Conservation (phyloP, 2,113 vertebrate species). For the Potamarius usumacintae region DNA sequence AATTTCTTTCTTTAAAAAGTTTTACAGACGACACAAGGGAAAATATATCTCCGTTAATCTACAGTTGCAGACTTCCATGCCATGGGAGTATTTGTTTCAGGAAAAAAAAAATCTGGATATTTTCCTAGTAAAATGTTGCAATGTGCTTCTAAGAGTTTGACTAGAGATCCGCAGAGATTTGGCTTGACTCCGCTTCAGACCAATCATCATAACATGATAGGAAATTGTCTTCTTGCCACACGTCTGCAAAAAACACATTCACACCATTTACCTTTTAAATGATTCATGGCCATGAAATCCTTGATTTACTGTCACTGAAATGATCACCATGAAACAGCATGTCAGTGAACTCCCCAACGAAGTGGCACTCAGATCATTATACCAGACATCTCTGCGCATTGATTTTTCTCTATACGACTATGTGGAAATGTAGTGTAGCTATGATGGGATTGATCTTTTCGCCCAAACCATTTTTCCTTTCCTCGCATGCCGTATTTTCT, state of each 20-base stretch:
- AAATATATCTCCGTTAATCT: constrained; percentile 7
- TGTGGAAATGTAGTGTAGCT: neutral
- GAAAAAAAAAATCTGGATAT: neutral
- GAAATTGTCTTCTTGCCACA: neutral
- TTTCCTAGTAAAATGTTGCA: constrained; percentile 9
- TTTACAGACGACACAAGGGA: neutral
- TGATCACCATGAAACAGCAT: constrained; percentile 3
- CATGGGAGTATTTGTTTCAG: neutral
- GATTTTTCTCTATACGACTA: neutral
- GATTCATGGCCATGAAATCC: neutral
- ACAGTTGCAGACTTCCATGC: neutral
- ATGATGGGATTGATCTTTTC: constrained; percentile 27
- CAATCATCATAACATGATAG: neutral
- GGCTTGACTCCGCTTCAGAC: neutral
- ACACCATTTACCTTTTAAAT: neutral
- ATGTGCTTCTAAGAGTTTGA: neutral
- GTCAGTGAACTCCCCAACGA: neutral
- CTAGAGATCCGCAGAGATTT: neutral
- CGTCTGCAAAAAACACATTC: neutral
- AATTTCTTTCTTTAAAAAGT: constrained; percentile 1
- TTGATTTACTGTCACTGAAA: neutral
- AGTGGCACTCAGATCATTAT: constrained; percentile 1
- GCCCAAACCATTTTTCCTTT: constrained; percentile 21
- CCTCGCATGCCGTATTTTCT: constrained; percentile 60
- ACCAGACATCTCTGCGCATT: constrained; percentile 13